Conservation (phyloP, 2,888 invertebrate species). For the Frankliniella fusca region DNA sequence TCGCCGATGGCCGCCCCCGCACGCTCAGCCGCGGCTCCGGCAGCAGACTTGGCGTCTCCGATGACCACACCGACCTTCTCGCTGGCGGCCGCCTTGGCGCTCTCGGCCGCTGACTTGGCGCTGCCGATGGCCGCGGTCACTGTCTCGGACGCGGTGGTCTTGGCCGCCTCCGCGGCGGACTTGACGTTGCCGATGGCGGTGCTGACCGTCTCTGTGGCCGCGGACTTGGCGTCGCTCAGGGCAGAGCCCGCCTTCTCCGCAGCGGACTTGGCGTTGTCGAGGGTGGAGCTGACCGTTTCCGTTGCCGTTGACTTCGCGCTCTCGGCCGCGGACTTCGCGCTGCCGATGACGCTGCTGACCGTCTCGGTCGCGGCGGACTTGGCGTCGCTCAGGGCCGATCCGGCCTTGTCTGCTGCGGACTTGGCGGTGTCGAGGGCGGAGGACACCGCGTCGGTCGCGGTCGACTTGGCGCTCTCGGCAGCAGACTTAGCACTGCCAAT, state of each 20-base stretch:
- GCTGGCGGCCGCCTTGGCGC: not conserved
- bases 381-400: no score
- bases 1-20: conserved; percentile 13
- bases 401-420: not conserved
- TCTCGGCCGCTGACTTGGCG: conserved; percentile 10
- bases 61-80: conserved; percentile 2
- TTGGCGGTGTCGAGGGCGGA: not conserved
- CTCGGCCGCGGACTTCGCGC: not conserved
- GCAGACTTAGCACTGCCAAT: not conserved
- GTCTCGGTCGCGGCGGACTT: not conserved
- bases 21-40: not conserved
- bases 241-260: conserved; percentile 10
- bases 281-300: not conserved
- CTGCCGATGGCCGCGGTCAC: not conserved
- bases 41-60: not conserved
- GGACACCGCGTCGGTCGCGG: not conserved
- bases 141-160: not conserved
- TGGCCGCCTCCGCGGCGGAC: not conserved
- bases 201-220: not conserved
- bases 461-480: not conserved
- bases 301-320: not conserved
- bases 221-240: not conserved
- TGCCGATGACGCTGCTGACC: no score
- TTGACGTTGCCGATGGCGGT: not conserved
- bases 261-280: not conserved